phyloP scores from a whole-genome alignment of 2,888 invertebrate genomes.

The Rotaria sp. region DNA sequence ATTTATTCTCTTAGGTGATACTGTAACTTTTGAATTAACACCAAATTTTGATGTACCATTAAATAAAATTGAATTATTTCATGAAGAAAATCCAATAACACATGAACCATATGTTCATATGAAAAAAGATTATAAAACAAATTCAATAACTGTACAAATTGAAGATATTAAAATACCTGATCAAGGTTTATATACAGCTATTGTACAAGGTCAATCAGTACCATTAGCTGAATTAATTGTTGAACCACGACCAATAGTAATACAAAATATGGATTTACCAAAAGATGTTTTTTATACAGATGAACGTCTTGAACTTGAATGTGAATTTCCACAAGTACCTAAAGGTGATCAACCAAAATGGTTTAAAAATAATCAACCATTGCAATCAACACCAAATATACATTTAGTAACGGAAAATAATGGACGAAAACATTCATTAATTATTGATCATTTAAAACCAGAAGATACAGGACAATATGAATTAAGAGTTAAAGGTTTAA shows the following conservation, averaged over 20 bases:
- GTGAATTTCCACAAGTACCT: constrained; percentile 3
- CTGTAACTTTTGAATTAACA: constrained; percentile 11
- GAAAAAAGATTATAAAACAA: constrained; percentile 27
- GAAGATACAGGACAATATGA: constrained; percentile 35
- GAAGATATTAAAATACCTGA: not conserved
- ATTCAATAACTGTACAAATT: constrained; percentile 1
- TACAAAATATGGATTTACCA: constrained; percentile 1
- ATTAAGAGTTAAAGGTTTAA: constrained; percentile 9
- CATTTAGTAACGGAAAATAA: not conserved
- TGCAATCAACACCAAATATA: not conserved
- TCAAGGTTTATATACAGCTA: not conserved
- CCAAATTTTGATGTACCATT: constrained; percentile 19
- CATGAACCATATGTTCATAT: constrained; percentile 25
- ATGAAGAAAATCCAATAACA: not conserved
- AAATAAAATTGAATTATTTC: constrained; percentile 14
- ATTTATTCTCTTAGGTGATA: not conserved
- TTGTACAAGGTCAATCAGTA: constrained; percentile 16
- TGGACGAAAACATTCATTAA: not conserved
- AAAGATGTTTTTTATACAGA: not conserved
- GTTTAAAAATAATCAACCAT: not conserved
- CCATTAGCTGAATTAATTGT: constrained; percentile 28
- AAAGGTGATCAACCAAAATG: constrained; percentile 14
- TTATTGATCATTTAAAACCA: constrained; percentile 26
- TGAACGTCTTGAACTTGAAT: constrained; percentile 5
- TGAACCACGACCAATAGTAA: not conserved